Evolutionary conservation across 2,888 invertebrate genomes (phyloP).

Genomic region (Busseola fusca): DNA sequence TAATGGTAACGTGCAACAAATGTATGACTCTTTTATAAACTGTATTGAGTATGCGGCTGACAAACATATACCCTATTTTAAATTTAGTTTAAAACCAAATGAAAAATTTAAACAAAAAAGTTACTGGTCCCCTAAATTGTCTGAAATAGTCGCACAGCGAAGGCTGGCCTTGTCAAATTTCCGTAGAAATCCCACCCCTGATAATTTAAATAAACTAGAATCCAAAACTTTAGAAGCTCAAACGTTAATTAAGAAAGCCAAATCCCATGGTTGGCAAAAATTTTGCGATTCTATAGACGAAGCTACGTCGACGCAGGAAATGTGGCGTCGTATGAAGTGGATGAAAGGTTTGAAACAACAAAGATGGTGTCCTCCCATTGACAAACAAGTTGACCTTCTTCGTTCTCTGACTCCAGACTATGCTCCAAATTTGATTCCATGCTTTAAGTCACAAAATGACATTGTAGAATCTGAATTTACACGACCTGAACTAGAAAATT

Average conservation of each 20-base stretch:
- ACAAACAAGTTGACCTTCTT: background rate
- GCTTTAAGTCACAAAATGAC: no score
- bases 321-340: background rate
- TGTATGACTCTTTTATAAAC: background rate
- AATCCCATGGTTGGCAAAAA: background rate
- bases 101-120: constrained; percentile 1
- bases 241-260: constrained; percentile 2
- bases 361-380: background rate
- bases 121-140: background rate
- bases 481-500: no score
- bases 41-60: background rate
- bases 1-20: background rate
- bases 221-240: background rate
- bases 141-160: background rate
- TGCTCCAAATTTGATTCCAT: background rate
- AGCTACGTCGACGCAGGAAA: background rate
- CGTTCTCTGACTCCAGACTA: background rate
- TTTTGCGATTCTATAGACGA: constrained; percentile 1
- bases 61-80: background rate
- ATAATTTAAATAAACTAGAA: background rate
- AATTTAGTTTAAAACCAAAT: background rate
- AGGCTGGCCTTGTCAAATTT: background rate
- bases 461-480: no score
- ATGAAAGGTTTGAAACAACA: constrained; percentile 4
- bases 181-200: background rate